Percentiles rank a stretch among this genome's conserved stretches.
These are phyloP conservation scores for Miniopterus natalensis DNA, from an alignment of 2,113 vertebrate species.

Conservation along the genomic window DNA sequence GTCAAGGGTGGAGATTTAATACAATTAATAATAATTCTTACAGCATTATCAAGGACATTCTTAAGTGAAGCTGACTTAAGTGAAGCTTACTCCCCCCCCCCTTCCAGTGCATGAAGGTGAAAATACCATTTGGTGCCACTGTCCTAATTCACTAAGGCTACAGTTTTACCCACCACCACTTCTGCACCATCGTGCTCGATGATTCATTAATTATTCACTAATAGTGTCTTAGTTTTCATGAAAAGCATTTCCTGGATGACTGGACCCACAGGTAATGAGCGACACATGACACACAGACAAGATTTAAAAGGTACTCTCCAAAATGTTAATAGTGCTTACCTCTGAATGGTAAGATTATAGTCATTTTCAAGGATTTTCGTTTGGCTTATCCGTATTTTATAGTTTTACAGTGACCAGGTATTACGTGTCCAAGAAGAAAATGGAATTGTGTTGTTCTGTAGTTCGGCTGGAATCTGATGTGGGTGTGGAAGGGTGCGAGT, in stretches of 20 bases:
- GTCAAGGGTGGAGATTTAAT: background rate
- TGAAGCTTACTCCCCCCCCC: background rate
- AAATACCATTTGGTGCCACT: background rate
- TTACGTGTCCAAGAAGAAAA: background rate
- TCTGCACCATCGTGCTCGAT: background rate
- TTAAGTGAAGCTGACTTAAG: background rate
- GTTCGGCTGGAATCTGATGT: background rate
- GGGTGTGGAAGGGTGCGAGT: background rate
- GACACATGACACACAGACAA: background rate
- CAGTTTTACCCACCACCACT: background rate
- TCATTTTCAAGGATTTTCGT: background rate
- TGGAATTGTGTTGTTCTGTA: background rate
- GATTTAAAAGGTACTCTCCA: background rate
- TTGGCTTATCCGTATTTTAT: background rate
- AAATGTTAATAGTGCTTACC: background rate
- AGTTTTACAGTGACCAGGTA: background rate
- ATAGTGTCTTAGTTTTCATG: background rate
- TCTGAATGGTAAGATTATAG: background rate
- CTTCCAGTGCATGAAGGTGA: background rate
- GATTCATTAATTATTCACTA: background rate
- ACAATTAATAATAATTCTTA: slow-evolving; percentile 6
- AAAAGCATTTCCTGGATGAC: background rate
- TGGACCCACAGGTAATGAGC: background rate
- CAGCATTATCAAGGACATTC: background rate
- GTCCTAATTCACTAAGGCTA: background rate